Evolutionary conservation across 2,888 invertebrate genomes (phyloP).

Genomic region (Hirtodrosophila cameraria): DNA sequence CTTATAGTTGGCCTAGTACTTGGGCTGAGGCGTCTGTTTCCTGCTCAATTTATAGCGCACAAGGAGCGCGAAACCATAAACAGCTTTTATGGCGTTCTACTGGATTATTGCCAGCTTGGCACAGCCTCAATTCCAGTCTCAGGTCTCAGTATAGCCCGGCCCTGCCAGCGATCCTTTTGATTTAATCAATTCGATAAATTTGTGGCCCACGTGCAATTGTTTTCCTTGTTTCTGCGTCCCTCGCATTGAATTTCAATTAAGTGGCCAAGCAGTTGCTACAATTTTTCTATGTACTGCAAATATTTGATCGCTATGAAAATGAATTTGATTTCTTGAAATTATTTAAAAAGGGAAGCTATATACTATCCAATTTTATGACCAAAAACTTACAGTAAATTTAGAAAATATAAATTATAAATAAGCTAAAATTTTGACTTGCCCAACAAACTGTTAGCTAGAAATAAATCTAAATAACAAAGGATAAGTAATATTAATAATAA

Average conservation of each 20-base stretch:
- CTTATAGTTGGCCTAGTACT: not conserved
- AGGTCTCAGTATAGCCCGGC: not conserved
- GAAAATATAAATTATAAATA: too few relatives aligned
- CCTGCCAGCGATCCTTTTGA: slow-evolving; percentile 52
- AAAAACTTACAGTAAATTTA: too few relatives aligned
- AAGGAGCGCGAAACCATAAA: slow-evolving; percentile 83
- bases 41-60: slow-evolving; percentile 78
- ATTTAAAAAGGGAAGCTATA: too few relatives aligned
- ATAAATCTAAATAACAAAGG: too few relatives aligned
- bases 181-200: slow-evolving; percentile 72
- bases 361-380: too few relatives aligned
- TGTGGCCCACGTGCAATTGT: slow-evolving; percentile 67
- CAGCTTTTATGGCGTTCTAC: slow-evolving; percentile 83
- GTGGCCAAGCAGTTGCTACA: slow-evolving; percentile 11
- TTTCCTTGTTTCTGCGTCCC: slow-evolving; percentile 18
- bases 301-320: slow-evolving; percentile 14
- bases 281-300: slow-evolving; percentile 16
- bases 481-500: too few relatives aligned
- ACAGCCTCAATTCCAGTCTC: slow-evolving; percentile 20
- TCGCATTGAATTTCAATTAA: slow-evolving; percentile 56
- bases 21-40: slow-evolving; percentile 49
- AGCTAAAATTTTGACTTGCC: too few relatives aligned
- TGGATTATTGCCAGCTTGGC: slow-evolving; percentile 71
- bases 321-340: too few relatives aligned
- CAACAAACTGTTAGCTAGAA: too few relatives aligned